Percentiles rank a stretch among this genome's conserved stretches.
Evolutionary conservation across 1,140 invertebrate genomes (phyloP).

Genomic region (Ditylenchus dipsaci): DNA sequence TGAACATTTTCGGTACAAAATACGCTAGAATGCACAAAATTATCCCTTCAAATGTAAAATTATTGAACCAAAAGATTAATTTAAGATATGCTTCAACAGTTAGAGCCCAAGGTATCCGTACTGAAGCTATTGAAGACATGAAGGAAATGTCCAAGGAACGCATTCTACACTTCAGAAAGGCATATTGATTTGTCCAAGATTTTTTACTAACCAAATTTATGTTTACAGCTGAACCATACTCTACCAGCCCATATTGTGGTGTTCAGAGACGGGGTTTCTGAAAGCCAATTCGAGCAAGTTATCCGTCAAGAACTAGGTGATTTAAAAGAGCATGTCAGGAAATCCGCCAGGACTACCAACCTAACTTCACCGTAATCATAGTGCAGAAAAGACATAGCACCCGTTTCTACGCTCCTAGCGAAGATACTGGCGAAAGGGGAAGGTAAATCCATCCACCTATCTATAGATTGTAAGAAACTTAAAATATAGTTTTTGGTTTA

Average conservation of each 20-base stretch:
- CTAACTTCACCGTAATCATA: slow-evolving; percentile 25
- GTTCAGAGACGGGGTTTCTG: slow-evolving; percentile 80
- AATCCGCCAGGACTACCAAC: neutral
- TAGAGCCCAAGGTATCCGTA: slow-evolving; percentile 8
- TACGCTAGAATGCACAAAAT: no score
- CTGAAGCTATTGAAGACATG: slow-evolving; percentile 73
- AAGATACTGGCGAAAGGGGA: neutral
- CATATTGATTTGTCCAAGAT: neutral
- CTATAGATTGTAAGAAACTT: neutral
- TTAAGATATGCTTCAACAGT: slow-evolving; percentile 28
- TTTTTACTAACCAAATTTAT: slow-evolving; percentile 59
- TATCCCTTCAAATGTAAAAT: no score
- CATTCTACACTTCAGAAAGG: neutral
- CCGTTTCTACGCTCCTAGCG: slow-evolving; percentile 27
- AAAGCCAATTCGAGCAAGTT: slow-evolving; percentile 70
- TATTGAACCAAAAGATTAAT: neutral
- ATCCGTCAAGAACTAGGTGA: slow-evolving; percentile 12
- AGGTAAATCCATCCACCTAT: neutral
- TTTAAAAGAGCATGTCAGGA: slow-evolving; percentile 12
- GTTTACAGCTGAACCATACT: slow-evolving; percentile 57
- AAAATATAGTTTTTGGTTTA: slow-evolving; percentile 1
- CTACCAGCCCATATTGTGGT: slow-evolving; percentile 61
- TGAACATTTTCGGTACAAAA: no score
- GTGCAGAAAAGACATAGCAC: slow-evolving; percentile 31
- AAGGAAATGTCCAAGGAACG: slow-evolving; percentile 66